Evolutionary conservation across 2,797 vertebrate species (phyloP).

Genomic region (Macrochelys suwanniensis): DNA sequence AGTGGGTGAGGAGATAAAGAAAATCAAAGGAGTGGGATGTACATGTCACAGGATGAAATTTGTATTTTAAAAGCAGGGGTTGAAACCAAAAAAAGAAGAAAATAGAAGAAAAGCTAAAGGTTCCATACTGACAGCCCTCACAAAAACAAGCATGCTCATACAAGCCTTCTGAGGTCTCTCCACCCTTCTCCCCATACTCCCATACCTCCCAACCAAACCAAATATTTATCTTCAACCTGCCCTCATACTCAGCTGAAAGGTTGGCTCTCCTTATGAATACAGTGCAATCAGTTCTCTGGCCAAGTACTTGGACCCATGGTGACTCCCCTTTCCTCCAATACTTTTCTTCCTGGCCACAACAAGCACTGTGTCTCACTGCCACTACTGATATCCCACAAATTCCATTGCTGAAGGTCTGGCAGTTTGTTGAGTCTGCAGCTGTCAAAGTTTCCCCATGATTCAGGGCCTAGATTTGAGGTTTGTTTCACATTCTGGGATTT

Average conservation of each 20-base stretch:
- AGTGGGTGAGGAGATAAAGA: background rate
- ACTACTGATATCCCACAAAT: background rate
- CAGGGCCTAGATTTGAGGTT: background rate
- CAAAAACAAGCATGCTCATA: background rate
- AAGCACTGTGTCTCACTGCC: background rate
- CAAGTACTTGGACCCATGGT: background rate
- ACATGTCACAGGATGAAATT: background rate
- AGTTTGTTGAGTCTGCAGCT: conserved; percentile 1
- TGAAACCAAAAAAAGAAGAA: background rate
- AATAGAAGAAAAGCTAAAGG: background rate
- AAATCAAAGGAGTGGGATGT: background rate
- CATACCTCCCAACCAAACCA: background rate
- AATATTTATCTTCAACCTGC: background rate
- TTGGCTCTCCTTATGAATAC: background rate
- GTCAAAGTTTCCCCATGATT: background rate
- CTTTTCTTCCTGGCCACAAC: background rate
- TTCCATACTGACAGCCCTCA: background rate
- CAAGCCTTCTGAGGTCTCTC: background rate
- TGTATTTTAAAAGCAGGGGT: background rate
- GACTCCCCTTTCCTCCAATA: background rate
- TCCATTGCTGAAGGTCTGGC: background rate
- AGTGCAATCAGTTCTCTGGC: accelerated
- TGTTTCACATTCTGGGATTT: background rate
- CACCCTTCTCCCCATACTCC: background rate
- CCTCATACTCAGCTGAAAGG: background rate